Percentiles rank a stretch among this genome's conserved stretches.
These are phyloP conservation scores for Meliscaeva auricollis DNA, from an alignment of 2,888 invertebrate species.

Conservation along the genomic window DNA sequence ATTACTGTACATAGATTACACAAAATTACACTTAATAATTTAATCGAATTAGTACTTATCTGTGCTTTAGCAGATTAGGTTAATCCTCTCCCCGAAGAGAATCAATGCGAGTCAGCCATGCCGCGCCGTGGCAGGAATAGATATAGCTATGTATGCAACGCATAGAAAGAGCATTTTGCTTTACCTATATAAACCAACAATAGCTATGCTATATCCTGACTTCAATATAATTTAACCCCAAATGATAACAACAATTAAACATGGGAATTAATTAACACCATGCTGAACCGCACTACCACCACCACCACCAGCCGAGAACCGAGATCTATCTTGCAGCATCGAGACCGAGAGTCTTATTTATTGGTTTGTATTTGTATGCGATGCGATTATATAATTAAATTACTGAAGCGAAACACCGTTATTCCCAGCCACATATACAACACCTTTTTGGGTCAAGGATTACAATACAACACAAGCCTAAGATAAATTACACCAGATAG, in stretches of 20 bases:
- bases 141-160: too few species aligned
- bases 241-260: conserved; percentile 56
- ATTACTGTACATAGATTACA: conserved; percentile 48
- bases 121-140: too few species aligned
- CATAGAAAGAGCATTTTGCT: background rate
- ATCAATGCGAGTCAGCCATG: background rate
- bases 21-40: conserved; percentile 58
- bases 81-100: background rate
- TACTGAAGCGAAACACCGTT: conserved; percentile 38
- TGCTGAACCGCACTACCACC: conserved; percentile 1
- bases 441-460: conserved; percentile 71
- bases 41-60: conserved; percentile 58
- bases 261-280: conserved; percentile 66
- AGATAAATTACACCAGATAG: conserved; percentile 69
- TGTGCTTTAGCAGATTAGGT: conserved; percentile 21
- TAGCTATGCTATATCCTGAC: background rate
- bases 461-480: conserved; percentile 30
- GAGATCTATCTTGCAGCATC: conserved; percentile 32
- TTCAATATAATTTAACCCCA: conserved; percentile 11
- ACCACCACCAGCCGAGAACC: background rate
- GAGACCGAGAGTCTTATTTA: conserved; percentile 35
- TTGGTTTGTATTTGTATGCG: conserved; percentile 6
- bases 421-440: conserved; percentile 21
- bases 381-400: conserved; percentile 67
- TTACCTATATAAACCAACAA: background rate